Percentiles rank a stretch among this genome's conserved stretches.
Evolutionary conservation across 2,888 invertebrate genomes (phyloP).

Genomic region (Pimpla rufipes): DNA sequence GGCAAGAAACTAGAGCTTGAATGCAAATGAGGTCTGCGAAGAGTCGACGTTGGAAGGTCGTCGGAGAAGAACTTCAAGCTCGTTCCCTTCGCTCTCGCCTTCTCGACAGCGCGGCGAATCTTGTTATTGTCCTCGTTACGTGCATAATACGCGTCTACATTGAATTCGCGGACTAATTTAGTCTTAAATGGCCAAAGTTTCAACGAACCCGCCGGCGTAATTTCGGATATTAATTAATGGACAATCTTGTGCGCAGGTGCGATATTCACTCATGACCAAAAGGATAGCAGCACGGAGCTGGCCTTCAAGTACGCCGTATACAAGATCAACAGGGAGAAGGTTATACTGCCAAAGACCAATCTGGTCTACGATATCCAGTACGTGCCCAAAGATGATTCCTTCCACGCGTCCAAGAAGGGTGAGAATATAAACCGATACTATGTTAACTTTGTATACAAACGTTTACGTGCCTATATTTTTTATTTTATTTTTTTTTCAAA

Average conservation of each 20-base stretch:
- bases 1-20: conserved; percentile 22
- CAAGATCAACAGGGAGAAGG: conserved; percentile 91
- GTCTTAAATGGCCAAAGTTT: conserved; percentile 4
- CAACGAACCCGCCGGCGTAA: not conserved
- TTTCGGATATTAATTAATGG: not conserved
- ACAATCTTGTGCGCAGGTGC: conserved; percentile 88
- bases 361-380: conserved; percentile 92
- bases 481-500: too few relatives aligned
- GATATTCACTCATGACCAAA: conserved; percentile 91
- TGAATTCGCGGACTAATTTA: not conserved
- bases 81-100: not conserved
- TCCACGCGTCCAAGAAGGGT: conserved; percentile 92
- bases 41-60: conserved; percentile 30
- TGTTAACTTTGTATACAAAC: not conserved
- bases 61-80: not conserved
- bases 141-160: not conserved
- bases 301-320: conserved; percentile 94
- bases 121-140: conserved; percentile 7
- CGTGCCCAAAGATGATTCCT: conserved; percentile 91
- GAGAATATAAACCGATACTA: conserved; percentile 69
- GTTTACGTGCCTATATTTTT: too few relatives aligned
- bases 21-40: conserved; percentile 32
- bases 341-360: conserved; percentile 90
- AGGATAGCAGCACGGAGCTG: conserved; percentile 90
- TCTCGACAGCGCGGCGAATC: conserved; percentile 10